phyloP scores from a whole-genome alignment of 2,797 vertebrate genomes.

The Malurus splendens region DNA sequence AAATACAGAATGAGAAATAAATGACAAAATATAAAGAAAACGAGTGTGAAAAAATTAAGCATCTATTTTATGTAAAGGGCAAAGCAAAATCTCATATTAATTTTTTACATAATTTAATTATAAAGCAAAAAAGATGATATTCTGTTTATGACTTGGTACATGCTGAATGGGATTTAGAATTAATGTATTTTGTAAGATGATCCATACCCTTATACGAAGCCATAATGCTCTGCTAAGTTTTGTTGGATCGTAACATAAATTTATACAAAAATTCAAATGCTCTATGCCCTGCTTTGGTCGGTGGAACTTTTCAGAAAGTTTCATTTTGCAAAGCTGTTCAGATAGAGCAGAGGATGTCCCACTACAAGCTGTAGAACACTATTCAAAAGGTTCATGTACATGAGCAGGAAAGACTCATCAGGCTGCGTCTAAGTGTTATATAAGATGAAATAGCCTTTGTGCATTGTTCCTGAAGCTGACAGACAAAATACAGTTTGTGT shows the following conservation, averaged over 20 bases:
- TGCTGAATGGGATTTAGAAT: background rate
- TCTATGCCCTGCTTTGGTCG: background rate
- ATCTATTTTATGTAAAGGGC: background rate
- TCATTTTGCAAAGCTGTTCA: background rate
- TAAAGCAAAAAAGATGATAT: background rate
- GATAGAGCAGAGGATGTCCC: background rate
- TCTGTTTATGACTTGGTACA: background rate
- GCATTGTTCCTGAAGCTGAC: background rate
- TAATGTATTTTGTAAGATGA: background rate
- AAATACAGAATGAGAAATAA: background rate
- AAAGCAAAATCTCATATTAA: background rate
- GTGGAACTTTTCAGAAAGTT: background rate
- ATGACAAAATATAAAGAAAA: background rate
- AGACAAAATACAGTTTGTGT: background rate
- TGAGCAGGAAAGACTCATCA: background rate
- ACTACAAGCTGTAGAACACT: background rate
- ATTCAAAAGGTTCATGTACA: background rate
- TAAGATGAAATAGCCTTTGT: background rate
- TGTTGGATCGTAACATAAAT: background rate
- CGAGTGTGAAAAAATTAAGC: background rate
- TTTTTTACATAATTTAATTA: background rate
- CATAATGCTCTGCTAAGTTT: background rate
- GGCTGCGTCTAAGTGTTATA: background rate
- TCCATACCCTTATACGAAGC: background rate
- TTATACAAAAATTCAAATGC: background rate